Percentiles rank a stretch among this genome's conserved stretches.
Conservation (phyloP, 2,797 vertebrate genomes). For the Decapterus maruadsi region DNA sequence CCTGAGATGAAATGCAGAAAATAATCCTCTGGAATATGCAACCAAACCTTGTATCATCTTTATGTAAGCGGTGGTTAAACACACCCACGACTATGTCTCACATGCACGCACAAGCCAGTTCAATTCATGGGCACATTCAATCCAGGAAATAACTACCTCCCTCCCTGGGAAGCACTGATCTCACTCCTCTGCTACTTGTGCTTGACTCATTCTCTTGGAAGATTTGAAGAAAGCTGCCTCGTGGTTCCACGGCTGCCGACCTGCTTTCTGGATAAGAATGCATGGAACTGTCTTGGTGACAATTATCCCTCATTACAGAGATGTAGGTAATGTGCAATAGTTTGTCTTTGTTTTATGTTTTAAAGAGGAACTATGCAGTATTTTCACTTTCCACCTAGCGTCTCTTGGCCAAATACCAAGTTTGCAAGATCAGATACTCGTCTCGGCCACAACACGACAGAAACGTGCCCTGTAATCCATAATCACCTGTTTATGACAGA, state of each 20-base stretch:
- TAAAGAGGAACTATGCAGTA: no score
- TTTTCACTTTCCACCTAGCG: no score
- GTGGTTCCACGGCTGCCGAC: background rate
- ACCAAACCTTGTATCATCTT: background rate
- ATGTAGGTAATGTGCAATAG: no score
- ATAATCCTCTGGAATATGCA: background rate
- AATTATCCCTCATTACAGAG: no score
- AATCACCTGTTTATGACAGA: no score
- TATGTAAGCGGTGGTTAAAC: background rate
- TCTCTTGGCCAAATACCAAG: no score
- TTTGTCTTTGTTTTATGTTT: no score
- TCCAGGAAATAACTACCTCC: background rate
- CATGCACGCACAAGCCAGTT: background rate
- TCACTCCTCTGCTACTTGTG: background rate
- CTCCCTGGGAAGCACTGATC: background rate
- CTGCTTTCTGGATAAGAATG: background rate
- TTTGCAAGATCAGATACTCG: no score
- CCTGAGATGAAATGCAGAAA: background rate
- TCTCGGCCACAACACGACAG: no score
- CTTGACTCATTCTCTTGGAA: background rate
- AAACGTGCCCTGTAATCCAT: no score
- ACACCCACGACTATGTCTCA: background rate
- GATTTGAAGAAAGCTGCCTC: background rate
- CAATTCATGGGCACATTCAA: background rate
- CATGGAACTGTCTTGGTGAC: no score